Evolutionary conservation across 2,888 invertebrate species (phyloP).

Genomic region (Biston stratarius): DNA sequence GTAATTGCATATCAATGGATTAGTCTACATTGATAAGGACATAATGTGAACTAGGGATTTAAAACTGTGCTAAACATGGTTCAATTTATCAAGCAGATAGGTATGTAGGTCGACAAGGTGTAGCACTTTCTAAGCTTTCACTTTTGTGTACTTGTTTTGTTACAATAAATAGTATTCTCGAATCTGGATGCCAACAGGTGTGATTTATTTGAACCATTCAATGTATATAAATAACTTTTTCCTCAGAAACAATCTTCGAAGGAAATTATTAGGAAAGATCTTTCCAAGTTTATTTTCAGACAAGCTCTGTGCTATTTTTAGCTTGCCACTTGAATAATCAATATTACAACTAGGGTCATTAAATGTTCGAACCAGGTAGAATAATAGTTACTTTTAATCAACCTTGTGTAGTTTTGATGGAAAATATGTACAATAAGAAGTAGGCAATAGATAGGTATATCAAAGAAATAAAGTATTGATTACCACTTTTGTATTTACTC

Average conservation of each 20-base stretch:
- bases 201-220: neutral
- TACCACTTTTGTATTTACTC: too few relatives aligned
- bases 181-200: too few relatives aligned
- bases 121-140: slow-evolving; percentile 11
- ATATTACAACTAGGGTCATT: slow-evolving; percentile 17
- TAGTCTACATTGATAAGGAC: neutral
- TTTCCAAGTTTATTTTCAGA: neutral
- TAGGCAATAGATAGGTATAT: neutral
- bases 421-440: neutral
- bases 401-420: neutral
- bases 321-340: slow-evolving; percentile 13
- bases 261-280: neutral
- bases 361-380: slow-evolving; percentile 1
- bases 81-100: neutral
- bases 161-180: neutral
- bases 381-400: slow-evolving; percentile 8
- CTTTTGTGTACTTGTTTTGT: neutral
- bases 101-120: neutral
- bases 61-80: neutral
- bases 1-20: neutral
- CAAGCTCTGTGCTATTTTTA: slow-evolving; percentile 14
- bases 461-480: too few relatives aligned
- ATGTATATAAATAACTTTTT: neutral
- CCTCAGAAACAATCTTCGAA: too few relatives aligned
- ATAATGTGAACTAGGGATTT: neutral